phyloP scores from a whole-genome alignment of 2,797 vertebrate species.

The Enteromius viviparus region DNA sequence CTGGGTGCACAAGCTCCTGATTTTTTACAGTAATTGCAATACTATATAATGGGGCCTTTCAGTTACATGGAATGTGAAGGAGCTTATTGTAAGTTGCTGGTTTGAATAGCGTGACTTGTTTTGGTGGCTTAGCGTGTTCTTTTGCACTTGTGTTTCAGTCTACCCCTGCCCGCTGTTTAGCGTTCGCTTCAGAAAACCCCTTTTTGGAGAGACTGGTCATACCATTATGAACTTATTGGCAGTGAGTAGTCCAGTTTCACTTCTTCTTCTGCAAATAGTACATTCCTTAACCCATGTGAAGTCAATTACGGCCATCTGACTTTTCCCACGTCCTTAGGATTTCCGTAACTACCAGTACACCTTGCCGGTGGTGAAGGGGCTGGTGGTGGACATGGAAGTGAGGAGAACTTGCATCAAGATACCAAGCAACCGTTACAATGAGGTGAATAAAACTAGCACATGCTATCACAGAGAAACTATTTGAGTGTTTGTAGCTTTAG shows the following conservation, averaged over 20 bases:
- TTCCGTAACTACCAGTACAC: constrained; percentile 99
- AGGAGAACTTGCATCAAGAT: constrained; percentile 97
- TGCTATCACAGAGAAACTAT: not conserved
- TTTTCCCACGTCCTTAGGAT: constrained; percentile 77
- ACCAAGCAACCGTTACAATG: constrained; percentile 96
- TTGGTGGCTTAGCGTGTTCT: not conserved
- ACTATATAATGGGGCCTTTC: not conserved
- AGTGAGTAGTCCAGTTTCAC: constrained; percentile 76
- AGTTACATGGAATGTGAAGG: constrained; percentile 2
- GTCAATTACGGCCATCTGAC: not conserved
- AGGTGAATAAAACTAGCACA: constrained; percentile 75
- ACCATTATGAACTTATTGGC: constrained; percentile 99
- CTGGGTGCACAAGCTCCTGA: not conserved
- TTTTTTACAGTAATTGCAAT: not conserved
- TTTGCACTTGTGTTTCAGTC: constrained; percentile 78
- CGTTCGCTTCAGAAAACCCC: constrained; percentile 94
- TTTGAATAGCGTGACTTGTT: not conserved
- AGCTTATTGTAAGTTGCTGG: constrained; percentile 9
- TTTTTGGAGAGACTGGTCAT: constrained; percentile 98
- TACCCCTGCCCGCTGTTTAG: constrained; percentile 98
- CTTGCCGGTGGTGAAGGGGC: constrained; percentile 90
- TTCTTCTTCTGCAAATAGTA: not conserved
- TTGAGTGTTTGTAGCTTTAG: not conserved
- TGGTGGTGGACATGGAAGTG: constrained; percentile 98
- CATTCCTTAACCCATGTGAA: not conserved